Base-by-base conservation (phyloP, 2,113 vertebrate species). In the Bothrops jararaca region DNA sequence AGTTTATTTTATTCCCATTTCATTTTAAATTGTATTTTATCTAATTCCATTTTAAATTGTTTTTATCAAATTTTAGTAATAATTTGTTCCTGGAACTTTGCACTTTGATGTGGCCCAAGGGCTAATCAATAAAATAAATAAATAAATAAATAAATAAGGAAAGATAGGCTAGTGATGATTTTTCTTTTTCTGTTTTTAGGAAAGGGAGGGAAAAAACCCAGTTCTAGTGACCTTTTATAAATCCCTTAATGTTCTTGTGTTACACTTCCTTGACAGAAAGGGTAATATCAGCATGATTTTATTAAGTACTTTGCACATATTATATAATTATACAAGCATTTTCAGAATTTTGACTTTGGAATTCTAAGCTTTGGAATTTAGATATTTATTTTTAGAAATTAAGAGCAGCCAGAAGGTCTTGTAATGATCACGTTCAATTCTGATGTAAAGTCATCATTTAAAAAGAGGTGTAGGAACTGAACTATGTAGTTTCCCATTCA, bases 231-330 rank as follows among this genome's bases (percentile, higher is more conserved):
- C 48, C 48, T 50, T 50, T 94, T 42, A 18, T 93, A 94, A 89
- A 90, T 80, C 34, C 54, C 12, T 93, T 42, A 89, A 90, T 87
- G 0, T 29, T 11, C 9, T 87, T 95, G 45, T 93, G 95, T 13
- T 90, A 18, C 7, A 53, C 22, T 69, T 91, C 50, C 54, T 18
- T 11, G 29, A 3, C 69, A 39, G 18, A 80, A 39, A 80, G 15
- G 34, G 69, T 20, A 80, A 8, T 39, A 22, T 22, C 34, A 80
- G 34, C 18, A 80, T 80, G 34, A 22, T 39, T 39, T 80, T 80
- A 20, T 39, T 39, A 39, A 80, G 34, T 39, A 39, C 3, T 53
- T 45, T 24, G 45, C 13, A 23, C 22, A 24, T 45, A 50, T 50
- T 26, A 48, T 26, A 24, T 26, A 13, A 26, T 10, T 50, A 86